phyloP scores from a whole-genome alignment of 2,888 invertebrate species.

The Perizoma flavofasciatum region DNA sequence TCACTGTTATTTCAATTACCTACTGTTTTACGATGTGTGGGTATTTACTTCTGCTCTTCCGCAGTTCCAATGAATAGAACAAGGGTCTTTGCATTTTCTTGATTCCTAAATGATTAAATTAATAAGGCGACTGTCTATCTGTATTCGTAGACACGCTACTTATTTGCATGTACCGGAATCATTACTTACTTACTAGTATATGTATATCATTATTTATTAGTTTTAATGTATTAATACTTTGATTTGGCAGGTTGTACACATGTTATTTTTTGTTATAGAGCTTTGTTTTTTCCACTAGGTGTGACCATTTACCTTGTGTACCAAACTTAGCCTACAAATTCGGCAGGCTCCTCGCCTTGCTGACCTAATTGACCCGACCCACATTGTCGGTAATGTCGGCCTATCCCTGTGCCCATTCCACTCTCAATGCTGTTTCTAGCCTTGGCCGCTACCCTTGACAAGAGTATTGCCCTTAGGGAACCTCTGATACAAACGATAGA shows the following conservation, averaged over 20 bases:
- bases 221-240: too few species aligned
- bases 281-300: neutral
- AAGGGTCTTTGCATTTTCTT: neutral
- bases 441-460: constrained; percentile 39
- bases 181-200: too few species aligned
- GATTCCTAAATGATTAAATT: too few species aligned
- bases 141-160: neutral
- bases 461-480: constrained; percentile 2
- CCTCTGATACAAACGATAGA: neutral
- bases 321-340: too few species aligned
- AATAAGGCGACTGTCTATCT: too few species aligned
- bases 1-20: constrained; percentile 24
- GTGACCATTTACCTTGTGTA: neutral
- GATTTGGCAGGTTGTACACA: too few species aligned
- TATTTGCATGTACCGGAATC: too few species aligned
- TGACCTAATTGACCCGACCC: constrained; percentile 42
- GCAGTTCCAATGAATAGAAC: constrained; percentile 7
- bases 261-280: too few species aligned
- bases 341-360: constrained; percentile 12
- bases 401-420: constrained; percentile 41
- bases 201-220: too few species aligned
- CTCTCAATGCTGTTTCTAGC: constrained; percentile 35
- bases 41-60: constrained; percentile 14
- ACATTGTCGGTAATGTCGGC: constrained; percentile 26
- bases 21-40: constrained; percentile 25